These are phyloP conservation scores for Ophraella communa DNA, from an alignment of 2,888 invertebrate genomes.

Conservation along the genomic window DNA sequence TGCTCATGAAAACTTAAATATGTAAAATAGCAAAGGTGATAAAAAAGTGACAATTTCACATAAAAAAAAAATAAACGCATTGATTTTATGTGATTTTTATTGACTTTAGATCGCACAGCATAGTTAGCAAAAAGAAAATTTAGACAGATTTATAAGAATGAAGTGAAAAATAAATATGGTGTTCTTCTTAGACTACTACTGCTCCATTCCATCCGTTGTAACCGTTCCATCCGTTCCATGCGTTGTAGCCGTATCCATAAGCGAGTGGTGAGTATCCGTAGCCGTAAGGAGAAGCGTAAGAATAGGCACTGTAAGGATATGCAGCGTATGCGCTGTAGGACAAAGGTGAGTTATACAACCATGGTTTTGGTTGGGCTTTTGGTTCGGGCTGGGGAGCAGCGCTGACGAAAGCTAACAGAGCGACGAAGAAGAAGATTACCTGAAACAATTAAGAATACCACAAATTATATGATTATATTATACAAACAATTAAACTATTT, in stretches of 20 bases:
- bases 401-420: background rate
- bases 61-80: no score
- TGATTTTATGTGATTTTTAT: no score
- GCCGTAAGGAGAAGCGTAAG: background rate
- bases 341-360: background rate
- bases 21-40: no score
- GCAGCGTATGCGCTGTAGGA: background rate
- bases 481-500: no score
- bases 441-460: background rate
- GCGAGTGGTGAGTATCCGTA: background rate
- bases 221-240: background rate
- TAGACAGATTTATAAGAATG: no score
- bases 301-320: background rate
- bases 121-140: no score
- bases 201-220: background rate
- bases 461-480: no score
- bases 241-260: background rate
- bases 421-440: background rate
- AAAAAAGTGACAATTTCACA: no score
- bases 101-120: no score
- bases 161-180: no score
- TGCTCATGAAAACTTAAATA: no score
- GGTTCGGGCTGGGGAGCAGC: background rate
- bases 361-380: background rate
- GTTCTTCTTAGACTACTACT: background rate